Evolutionary conservation across 2,797 vertebrate species (phyloP).

Genomic region (Odontamblyopus rebecca): DNA sequence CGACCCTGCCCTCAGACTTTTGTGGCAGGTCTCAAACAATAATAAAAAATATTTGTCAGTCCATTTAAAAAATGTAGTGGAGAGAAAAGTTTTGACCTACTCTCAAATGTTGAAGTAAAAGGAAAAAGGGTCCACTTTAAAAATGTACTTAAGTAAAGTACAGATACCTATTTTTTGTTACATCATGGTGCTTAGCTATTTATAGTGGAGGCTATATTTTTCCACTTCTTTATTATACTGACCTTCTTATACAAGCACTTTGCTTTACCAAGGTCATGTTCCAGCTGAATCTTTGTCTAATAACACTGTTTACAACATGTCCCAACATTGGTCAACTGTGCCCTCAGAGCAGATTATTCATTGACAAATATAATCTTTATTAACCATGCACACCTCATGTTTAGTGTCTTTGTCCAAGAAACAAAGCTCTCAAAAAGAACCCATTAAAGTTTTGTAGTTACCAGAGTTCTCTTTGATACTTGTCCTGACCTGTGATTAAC

Average conservation of each 20-base stretch:
- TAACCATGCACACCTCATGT: neutral
- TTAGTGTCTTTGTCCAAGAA: neutral
- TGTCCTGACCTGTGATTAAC: neutral
- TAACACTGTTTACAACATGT: conserved; percentile 35
- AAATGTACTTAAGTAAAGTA: too few relatives aligned
- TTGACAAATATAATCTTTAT: conserved; percentile 22
- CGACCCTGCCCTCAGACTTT: too few relatives aligned
- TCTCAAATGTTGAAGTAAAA: too few relatives aligned
- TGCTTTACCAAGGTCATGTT: conserved; percentile 38
- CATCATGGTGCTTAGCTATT: too few relatives aligned
- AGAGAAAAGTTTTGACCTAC: too few relatives aligned
- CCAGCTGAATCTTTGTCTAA: conserved; percentile 16
- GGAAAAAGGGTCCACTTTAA: too few relatives aligned
- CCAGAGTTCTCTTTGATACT: neutral
- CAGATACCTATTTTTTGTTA: too few relatives aligned
- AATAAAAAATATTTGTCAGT: too few relatives aligned
- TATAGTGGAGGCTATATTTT: too few relatives aligned
- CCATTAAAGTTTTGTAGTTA: neutral
- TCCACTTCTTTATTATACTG: neutral
- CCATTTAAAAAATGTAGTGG: too few relatives aligned
- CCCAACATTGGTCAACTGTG: conserved; percentile 13
- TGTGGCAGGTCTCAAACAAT: too few relatives aligned
- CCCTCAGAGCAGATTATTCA: conserved; percentile 24
- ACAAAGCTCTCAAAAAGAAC: neutral
- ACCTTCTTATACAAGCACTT: neutral